Evolutionary conservation across 2,888 invertebrate genomes (phyloP).

Genomic region (Caenorhabditis plicata): DNA sequence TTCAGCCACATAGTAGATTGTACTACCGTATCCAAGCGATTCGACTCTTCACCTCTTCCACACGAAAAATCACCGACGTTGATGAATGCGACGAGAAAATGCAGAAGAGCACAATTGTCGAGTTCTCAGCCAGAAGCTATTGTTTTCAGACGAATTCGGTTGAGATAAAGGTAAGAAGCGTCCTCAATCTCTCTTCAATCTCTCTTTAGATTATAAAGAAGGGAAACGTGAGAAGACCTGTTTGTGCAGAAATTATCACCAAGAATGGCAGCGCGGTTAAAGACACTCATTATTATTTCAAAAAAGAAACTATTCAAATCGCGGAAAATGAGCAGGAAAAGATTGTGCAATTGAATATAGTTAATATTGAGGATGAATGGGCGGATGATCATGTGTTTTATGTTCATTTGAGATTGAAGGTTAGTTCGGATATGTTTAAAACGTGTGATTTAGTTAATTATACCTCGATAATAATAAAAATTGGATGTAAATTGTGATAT

Average conservation of each 20-base stretch:
- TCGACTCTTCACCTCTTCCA: slow-evolving; percentile 43
- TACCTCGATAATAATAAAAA: too few species aligned
- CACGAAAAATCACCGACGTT: slow-evolving; percentile 23
- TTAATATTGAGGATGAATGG: too few species aligned
- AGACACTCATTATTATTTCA: slow-evolving; percentile 69
- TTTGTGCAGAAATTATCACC: slow-evolving; percentile 69
- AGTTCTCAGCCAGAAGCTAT: slow-evolving; percentile 52
- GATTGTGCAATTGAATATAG: too few species aligned
- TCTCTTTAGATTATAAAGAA: slow-evolving; percentile 47
- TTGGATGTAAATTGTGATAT: too few species aligned
- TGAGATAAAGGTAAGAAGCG: slow-evolving; percentile 30
- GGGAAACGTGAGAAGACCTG: slow-evolving; percentile 34
- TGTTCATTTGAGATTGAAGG: slow-evolving; percentile 68
- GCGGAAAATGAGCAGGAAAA: slow-evolving; percentile 69
- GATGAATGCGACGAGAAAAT: neutral
- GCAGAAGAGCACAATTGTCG: slow-evolving; percentile 29
- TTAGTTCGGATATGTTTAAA: too few species aligned
- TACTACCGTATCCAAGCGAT: slow-evolving; percentile 72
- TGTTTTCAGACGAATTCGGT: too few species aligned
- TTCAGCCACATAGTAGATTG: slow-evolving; percentile 68
- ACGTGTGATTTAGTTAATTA: too few species aligned
- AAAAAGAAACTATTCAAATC: slow-evolving; percentile 67
- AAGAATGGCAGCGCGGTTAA: slow-evolving; percentile 72
- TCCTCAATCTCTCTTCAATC: too few species aligned
- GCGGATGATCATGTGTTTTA: slow-evolving; percentile 73